These are phyloP conservation scores for Sebastiscus albofasciatus DNA, from an alignment of 2,797 vertebrate genomes.

Conservation along the genomic window DNA sequence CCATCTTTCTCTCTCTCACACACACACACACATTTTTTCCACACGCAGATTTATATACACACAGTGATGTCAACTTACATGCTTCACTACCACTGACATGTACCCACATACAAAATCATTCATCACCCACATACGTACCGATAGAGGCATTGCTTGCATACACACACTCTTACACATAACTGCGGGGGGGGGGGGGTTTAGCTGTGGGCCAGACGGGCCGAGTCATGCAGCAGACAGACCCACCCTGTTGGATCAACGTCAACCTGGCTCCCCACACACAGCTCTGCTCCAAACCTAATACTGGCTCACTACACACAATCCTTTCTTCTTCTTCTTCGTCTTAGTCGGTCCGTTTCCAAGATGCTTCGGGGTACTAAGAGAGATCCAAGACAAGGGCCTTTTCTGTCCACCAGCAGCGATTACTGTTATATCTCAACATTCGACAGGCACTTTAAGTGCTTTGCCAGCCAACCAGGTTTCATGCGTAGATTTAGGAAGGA, in stretches of 20 bases:
- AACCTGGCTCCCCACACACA: slow-evolving; percentile 61
- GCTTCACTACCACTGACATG: neutral
- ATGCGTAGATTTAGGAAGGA: slow-evolving; percentile 44
- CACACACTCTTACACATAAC: slow-evolving; percentile 23
- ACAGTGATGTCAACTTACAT: neutral
- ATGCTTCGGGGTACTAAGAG: slow-evolving; percentile 41
- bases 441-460: slow-evolving; percentile 49
- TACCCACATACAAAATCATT: neutral
- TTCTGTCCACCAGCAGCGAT: slow-evolving; percentile 24
- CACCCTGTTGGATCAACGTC: slow-evolving; percentile 71
- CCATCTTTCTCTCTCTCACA: neutral
- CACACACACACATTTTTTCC: neutral
- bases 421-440: slow-evolving; percentile 40
- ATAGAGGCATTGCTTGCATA: slow-evolving; percentile 4
- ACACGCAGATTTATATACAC: neutral
- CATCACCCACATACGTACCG: slow-evolving; percentile 1
- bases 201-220: slow-evolving; percentile 62
- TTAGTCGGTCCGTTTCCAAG: slow-evolving; percentile 53
- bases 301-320: slow-evolving; percentile 56
- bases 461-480: slow-evolving; percentile 47
- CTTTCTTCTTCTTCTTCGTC: slow-evolving; percentile 27
- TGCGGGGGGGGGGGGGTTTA: neutral
- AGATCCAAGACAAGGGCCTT: slow-evolving; percentile 46
- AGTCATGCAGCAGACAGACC: slow-evolving; percentile 74
- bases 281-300: slow-evolving; percentile 64